phyloP scores from a whole-genome alignment of 92 coral and sea anemone genomes.

The Blastomussa wellsi region DNA sequence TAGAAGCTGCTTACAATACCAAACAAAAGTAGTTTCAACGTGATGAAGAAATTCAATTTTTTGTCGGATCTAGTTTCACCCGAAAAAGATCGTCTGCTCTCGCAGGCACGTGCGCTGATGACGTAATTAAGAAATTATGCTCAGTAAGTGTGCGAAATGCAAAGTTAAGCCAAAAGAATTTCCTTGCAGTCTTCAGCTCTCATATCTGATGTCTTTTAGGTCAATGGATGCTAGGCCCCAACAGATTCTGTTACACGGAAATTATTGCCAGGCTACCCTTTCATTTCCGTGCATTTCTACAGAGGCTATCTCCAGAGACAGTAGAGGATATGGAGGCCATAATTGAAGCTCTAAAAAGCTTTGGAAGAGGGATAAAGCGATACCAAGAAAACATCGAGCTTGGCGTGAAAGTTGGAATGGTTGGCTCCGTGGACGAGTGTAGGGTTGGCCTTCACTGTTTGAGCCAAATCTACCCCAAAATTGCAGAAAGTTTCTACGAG shows the following conservation, averaged over 20 bases:
- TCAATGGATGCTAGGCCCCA: conserved; percentile 94
- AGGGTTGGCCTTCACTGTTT: conserved; percentile 74
- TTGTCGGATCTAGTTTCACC: too few species aligned
- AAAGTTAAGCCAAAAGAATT: neutral
- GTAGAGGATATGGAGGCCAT: conserved; percentile 65
- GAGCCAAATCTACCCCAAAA: conserved; percentile 37
- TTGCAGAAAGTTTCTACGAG: conserved; percentile 42
- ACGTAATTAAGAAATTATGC: too few species aligned
- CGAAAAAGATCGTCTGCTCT: too few species aligned
- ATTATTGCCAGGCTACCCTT: conserved; percentile 46
- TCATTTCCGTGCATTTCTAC: conserved; percentile 49
- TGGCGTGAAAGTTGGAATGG: conserved; percentile 87
- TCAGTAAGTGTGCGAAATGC: too few species aligned
- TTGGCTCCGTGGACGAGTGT: conserved; percentile 83
- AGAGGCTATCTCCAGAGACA: conserved; percentile 42
- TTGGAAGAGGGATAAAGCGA: conserved; percentile 64
- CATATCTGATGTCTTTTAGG: conserved; percentile 43
- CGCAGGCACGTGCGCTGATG: too few species aligned
- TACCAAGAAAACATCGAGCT: conserved; percentile 64
- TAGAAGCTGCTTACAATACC: too few species aligned
- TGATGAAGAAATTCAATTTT: too few species aligned
- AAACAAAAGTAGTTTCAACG: too few species aligned
- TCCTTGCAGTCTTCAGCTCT: neutral
- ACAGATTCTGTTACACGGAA: conserved; percentile 85
- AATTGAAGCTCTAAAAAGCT: conserved; percentile 58